These are phyloP conservation scores for Rhinoderma darwinii DNA, from an alignment of 2,113 vertebrate species.

Conservation along the genomic window DNA sequence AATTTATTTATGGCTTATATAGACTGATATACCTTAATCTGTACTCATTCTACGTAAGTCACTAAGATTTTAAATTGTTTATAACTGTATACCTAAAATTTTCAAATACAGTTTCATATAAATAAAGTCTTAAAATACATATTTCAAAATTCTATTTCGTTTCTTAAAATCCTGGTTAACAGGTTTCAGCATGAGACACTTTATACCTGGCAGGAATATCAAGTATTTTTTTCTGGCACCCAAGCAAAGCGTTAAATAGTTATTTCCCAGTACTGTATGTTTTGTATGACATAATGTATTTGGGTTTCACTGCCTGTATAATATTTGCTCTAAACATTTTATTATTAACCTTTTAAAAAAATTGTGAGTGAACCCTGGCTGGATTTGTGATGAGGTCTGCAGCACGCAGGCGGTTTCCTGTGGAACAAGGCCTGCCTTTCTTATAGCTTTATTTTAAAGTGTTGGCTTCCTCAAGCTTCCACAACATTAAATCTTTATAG, in stretches of 20 bases:
- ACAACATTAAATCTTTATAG: conserved; percentile 57
- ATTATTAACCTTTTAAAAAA: conserved; percentile 36
- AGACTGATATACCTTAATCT: background rate
- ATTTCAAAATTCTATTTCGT: background rate
- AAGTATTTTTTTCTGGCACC: background rate
- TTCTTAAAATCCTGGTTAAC: background rate
- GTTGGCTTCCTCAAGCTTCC: conserved; percentile 39
- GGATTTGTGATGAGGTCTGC: conserved; percentile 50
- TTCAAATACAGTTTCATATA: background rate
- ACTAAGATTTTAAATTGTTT: too few relatives aligned
- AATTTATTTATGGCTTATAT: background rate
- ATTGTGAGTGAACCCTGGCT: background rate
- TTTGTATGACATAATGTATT: conserved; percentile 17
- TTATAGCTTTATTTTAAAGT: conserved; percentile 43
- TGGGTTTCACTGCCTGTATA: conserved; percentile 10
- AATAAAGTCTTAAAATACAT: background rate
- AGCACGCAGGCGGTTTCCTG: conserved; percentile 43
- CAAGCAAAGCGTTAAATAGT: background rate
- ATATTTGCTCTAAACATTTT: conserved; percentile 38
- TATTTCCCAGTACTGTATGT: background rate
- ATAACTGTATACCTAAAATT: background rate
- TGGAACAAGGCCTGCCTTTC: conserved; percentile 50
- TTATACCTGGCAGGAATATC: background rate
- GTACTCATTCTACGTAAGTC: too few relatives aligned
- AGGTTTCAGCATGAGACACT: background rate